Percentiles rank a stretch among this genome's conserved stretches.
phyloP scores from a whole-genome alignment of 1,140 invertebrate species.

The Drosophila gunungcola region DNA sequence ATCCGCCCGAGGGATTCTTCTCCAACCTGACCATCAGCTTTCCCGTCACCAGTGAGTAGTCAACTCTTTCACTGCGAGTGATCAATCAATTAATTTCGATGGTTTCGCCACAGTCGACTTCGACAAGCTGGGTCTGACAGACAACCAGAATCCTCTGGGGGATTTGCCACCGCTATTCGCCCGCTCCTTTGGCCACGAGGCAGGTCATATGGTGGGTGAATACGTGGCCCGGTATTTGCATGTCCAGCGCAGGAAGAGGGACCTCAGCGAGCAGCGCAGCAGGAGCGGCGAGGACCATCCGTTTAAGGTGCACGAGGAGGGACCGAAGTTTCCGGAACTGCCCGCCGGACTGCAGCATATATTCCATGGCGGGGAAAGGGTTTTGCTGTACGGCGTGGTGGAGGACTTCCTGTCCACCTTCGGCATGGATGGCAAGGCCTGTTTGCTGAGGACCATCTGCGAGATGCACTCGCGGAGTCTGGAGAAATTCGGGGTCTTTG shows the following conservation, averaged over 20 bases:
- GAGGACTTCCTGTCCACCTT: conserved; percentile 91
- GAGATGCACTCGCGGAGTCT: conserved; percentile 92
- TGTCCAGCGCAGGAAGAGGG: conserved; percentile 86
- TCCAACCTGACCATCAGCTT: conserved; percentile 94
- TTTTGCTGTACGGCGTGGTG: conserved; percentile 89
- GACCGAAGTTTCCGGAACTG: conserved; percentile 76
- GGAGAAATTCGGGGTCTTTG: conserved; percentile 91
- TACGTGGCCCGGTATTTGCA: conserved; percentile 90
- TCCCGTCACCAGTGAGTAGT: conserved; percentile 93
- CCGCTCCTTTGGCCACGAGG: conserved; percentile 89
- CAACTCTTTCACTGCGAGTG: background rate
- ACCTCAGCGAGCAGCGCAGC: conserved; percentile 74
- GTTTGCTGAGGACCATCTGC: conserved; percentile 92
- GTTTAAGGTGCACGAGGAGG: conserved; percentile 51
- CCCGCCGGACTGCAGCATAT: conserved; percentile 84
- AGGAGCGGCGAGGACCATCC: conserved; percentile 30
- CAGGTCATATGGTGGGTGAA: conserved; percentile 88
- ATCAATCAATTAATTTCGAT: conserved; percentile 37
- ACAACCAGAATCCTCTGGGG: conserved; percentile 93
- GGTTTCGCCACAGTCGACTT: conserved; percentile 89
- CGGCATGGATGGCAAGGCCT: conserved; percentile 92
- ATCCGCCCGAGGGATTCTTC: conserved; percentile 93
- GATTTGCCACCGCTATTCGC: conserved; percentile 90
- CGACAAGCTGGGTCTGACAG: conserved; percentile 92
- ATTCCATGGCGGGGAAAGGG: conserved; percentile 91